A percentile compares a stretch with the other conserved stretches of the same genome.
Conservation (phyloP, 2,888 invertebrate genomes). For the Sinopyrophorus schimmeli region DNA sequence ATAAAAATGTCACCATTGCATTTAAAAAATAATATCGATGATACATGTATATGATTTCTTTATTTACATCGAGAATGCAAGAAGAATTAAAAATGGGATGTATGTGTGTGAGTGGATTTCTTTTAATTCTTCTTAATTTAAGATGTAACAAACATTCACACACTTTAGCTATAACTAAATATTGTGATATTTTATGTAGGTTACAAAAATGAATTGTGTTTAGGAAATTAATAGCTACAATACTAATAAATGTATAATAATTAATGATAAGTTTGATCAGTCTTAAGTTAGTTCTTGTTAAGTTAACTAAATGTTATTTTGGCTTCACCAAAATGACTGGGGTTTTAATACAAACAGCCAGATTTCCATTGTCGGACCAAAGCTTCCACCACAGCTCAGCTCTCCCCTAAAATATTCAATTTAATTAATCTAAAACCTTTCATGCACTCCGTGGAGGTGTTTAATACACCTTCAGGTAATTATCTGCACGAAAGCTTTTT, state of each 20-base stretch:
- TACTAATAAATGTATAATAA: slow-evolving; percentile 36
- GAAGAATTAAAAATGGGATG: background rate
- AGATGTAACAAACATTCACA: too few relatives aligned
- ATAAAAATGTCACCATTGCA: slow-evolving; percentile 3
- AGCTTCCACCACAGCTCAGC: slow-evolving; percentile 32
- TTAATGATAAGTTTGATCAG: background rate
- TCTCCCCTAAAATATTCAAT: slow-evolving; percentile 22
- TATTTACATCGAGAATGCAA: too few relatives aligned
- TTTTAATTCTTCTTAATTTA: too few relatives aligned
- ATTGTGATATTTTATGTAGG: slow-evolving; percentile 56
- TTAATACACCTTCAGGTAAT: too few relatives aligned
- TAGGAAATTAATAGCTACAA: slow-evolving; percentile 43
- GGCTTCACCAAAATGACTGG: too few relatives aligned
- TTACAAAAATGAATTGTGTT: slow-evolving; percentile 47
- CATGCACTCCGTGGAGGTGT: background rate
- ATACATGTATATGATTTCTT: slow-evolving; percentile 18
- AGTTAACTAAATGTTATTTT: too few relatives aligned
- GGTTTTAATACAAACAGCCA: slow-evolving; percentile 34
- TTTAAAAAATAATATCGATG: slow-evolving; percentile 17
- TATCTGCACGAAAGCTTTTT: too few relatives aligned
- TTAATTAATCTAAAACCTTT: background rate
- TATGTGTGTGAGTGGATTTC: too few relatives aligned
- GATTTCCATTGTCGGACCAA: slow-evolving; percentile 16
- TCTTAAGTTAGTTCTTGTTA: background rate
- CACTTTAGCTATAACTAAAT: slow-evolving; percentile 46